phyloP scores from a whole-genome alignment of 2,113 vertebrate genomes.

The Dasypus novemcinctus region DNA sequence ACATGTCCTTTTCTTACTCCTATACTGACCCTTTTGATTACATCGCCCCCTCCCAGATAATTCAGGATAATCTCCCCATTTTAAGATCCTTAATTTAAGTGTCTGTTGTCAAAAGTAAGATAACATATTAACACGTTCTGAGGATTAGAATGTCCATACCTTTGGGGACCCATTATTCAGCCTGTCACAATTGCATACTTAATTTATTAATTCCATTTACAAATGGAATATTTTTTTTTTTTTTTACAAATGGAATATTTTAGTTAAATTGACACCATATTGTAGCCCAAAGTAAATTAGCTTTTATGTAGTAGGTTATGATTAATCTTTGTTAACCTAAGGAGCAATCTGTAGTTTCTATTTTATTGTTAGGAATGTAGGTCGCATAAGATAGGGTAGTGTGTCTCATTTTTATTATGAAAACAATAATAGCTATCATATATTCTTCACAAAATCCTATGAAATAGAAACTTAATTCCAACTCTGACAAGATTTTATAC shows the following conservation, averaged over 20 bases:
- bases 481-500: background rate
- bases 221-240: background rate
- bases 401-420: slow-evolving; percentile 12
- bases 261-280: background rate
- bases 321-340: background rate
- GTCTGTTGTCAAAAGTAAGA: background rate
- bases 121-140: background rate
- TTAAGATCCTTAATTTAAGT: background rate
- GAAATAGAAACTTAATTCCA: background rate
- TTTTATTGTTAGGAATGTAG: background rate
- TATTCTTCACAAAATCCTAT: background rate
- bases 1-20: background rate
- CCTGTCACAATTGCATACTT: background rate
- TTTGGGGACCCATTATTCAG: background rate
- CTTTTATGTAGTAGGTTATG: background rate
- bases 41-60: background rate
- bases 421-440: background rate
- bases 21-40: background rate
- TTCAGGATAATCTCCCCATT: background rate
- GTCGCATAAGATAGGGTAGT: background rate
- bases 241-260: background rate
- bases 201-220: too few species aligned
- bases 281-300: background rate
- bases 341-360: background rate
- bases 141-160: background rate